Evolutionary conservation across 2,888 invertebrate species (phyloP).

Genomic region (Limnephilus auricula): DNA sequence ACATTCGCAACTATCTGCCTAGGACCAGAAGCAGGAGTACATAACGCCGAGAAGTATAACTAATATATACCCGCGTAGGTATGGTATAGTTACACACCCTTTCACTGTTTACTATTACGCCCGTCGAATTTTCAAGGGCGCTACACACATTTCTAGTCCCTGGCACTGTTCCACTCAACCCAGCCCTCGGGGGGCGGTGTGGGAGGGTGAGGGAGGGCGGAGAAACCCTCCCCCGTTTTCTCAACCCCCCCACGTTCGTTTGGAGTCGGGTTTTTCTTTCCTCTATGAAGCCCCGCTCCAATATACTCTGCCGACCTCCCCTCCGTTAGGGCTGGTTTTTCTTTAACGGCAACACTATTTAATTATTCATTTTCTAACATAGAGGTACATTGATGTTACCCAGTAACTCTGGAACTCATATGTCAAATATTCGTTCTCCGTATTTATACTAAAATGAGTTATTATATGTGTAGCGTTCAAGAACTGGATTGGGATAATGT

Average conservation of each 20-base stretch:
- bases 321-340: constrained; percentile 17
- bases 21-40: neutral
- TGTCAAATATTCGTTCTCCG: too few relatives aligned
- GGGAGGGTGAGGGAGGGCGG: neutral
- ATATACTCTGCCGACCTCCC: constrained; percentile 42
- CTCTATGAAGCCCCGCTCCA: constrained; percentile 40
- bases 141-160: constrained; percentile 56
- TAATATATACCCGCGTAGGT: neutral
- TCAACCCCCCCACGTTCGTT: constrained; percentile 50
- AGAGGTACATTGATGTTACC: neutral
- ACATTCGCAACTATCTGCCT: constrained; percentile 28
- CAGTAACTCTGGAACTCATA: too few relatives aligned
- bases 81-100: constrained; percentile 26
- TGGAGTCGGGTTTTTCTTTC: constrained; percentile 54
- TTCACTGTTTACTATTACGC: constrained; percentile 57
- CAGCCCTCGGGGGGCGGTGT: neutral
- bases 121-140: constrained; percentile 57
- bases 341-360: neutral
- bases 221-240: constrained; percentile 17
- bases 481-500: too few relatives aligned
- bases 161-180: constrained; percentile 52
- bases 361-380: neutral
- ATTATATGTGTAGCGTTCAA: too few relatives aligned
- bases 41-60: neutral
- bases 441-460: too few relatives aligned